Evolutionary conservation across 2,797 vertebrate genomes (phyloP).

Genomic region (Chaenodraco wilsoni): DNA sequence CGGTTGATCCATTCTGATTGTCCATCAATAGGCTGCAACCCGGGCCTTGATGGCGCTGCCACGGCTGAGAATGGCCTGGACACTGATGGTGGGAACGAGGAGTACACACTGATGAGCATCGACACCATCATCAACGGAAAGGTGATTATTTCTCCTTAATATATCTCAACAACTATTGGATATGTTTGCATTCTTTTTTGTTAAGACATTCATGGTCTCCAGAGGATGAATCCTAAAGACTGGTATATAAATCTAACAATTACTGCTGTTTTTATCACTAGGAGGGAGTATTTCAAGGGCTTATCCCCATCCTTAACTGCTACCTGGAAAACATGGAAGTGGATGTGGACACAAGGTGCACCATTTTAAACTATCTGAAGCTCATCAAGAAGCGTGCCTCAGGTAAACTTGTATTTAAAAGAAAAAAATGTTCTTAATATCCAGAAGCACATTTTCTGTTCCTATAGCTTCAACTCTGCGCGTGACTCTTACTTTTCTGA

Average conservation of each 20-base stretch:
- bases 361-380: slow-evolving; percentile 97
- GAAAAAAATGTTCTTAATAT: not conserved
- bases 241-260: not conserved
- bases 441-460: not conserved
- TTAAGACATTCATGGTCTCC: not conserved
- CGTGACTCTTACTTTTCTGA: not conserved
- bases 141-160: slow-evolving; percentile 73
- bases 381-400: slow-evolving; percentile 98
- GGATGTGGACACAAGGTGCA: slow-evolving; percentile 97
- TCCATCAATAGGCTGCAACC: slow-evolving; percentile 86
- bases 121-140: slow-evolving; percentile 99
- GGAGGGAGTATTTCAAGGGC: slow-evolving; percentile 97
- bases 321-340: slow-evolving; percentile 99
- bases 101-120: slow-evolving; percentile 94
- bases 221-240: not conserved
- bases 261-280: slow-evolving; percentile 54
- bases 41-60: slow-evolving; percentile 86
- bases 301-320: slow-evolving; percentile 96
- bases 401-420: slow-evolving; percentile 79
- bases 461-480: not conserved
- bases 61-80: slow-evolving; percentile 87
- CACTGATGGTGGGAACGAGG: slow-evolving; percentile 76
- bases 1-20: not conserved
- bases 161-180: not conserved
- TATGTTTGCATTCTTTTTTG: no score